Evolutionary conservation across 2,888 invertebrate genomes (phyloP).

Genomic region (Dugesia japonica): DNA sequence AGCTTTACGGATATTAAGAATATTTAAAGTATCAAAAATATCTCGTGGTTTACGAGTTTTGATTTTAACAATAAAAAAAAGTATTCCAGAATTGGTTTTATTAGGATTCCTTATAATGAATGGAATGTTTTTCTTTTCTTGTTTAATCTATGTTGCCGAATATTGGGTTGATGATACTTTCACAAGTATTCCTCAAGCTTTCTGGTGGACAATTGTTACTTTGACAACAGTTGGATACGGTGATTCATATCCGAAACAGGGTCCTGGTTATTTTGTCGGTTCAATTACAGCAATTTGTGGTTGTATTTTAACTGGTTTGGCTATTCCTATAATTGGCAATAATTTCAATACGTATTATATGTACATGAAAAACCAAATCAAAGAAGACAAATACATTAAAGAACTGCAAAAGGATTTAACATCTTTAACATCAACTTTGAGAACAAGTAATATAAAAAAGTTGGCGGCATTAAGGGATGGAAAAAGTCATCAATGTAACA

Average conservation of each 20-base stretch:
- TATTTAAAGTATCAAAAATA: constrained; percentile 35
- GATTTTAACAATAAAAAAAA: constrained; percentile 43
- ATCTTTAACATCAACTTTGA: not conserved
- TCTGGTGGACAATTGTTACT: constrained; percentile 36
- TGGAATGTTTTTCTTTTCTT: constrained; percentile 45
- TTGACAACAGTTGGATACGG: constrained; percentile 35
- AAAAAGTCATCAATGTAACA: constrained; percentile 8
- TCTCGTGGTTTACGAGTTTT: constrained; percentile 44
- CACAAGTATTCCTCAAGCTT: constrained; percentile 35
- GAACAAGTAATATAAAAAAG: constrained; percentile 12
- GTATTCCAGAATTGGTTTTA: constrained; percentile 44
- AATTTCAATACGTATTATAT: constrained; percentile 36
- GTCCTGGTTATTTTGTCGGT: constrained; percentile 34
- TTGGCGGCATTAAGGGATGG: not conserved
- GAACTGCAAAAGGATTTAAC: constrained; percentile 32
- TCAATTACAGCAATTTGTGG: constrained; percentile 34
- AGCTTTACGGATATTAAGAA: constrained; percentile 31
- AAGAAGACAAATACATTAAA: constrained; percentile 35
- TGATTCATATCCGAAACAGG: constrained; percentile 34
- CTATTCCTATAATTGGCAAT: constrained; percentile 35
- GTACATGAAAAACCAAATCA: constrained; percentile 35
- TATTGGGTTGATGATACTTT: constrained; percentile 37
- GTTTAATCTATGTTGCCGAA: constrained; percentile 44
- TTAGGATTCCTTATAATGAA: constrained; percentile 44
- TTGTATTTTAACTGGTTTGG: constrained; percentile 34